Conservation (phyloP, 1,140 invertebrate genomes). For the Drosophila busckii region DNA sequence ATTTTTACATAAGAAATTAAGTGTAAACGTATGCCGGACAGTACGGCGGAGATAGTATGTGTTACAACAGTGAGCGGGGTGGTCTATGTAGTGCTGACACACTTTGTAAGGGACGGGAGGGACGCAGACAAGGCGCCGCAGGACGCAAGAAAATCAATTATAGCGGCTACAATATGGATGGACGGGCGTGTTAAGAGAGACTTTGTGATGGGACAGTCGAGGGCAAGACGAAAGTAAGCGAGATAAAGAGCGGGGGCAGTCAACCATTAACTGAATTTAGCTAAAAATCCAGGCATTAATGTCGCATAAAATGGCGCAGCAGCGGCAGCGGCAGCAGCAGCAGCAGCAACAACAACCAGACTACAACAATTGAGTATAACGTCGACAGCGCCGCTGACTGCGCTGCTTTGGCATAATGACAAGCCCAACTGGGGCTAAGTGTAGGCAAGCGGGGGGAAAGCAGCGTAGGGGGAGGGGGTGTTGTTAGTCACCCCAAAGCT, state of each 20-base stretch:
- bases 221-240: background rate
- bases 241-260: background rate
- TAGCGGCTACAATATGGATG: background rate
- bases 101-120: slow-evolving; percentile 27
- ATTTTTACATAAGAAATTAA: slow-evolving; percentile 58
- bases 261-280: slow-evolving; percentile 60
- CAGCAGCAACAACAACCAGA: background rate
- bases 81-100: slow-evolving; percentile 42
- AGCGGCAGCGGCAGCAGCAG: background rate
- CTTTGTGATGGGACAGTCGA: slow-evolving; percentile 18
- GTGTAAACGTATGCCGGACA: slow-evolving; percentile 11
- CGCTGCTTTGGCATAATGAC: slow-evolving; percentile 50
- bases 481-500: slow-evolving; percentile 36
- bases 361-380: background rate
- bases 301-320: slow-evolving; percentile 26
- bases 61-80: background rate
- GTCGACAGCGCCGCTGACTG: background rate
- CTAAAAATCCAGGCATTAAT: slow-evolving; percentile 55
- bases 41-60: slow-evolving; percentile 7
- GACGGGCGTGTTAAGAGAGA: background rate
- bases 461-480: slow-evolving; percentile 3
- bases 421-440: slow-evolving; percentile 12
- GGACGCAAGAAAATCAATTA: slow-evolving; percentile 67
- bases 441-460: background rate
- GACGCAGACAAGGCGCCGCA: slow-evolving; percentile 27